A percentile compares a stretch with the other conserved stretches of the same genome.
phyloP scores from a whole-genome alignment of 2,888 invertebrate species.

The Melipona beecheii region DNA sequence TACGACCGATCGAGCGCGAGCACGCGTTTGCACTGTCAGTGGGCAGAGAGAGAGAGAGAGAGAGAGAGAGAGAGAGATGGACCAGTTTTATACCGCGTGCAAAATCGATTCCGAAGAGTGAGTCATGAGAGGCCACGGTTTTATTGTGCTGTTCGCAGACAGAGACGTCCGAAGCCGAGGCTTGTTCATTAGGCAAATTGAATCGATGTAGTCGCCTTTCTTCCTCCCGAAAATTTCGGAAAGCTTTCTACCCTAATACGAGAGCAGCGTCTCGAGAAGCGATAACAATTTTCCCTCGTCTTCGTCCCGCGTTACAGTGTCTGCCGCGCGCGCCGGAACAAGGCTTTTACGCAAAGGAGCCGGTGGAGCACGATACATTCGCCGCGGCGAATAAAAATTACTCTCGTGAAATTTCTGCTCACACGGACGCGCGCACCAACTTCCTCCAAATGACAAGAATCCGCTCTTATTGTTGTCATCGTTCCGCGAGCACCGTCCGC shows the following conservation, averaged over 20 bases:
- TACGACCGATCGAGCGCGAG: neutral
- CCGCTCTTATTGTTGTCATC: neutral
- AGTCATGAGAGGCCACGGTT: conserved; percentile 54
- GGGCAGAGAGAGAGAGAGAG: conserved; percentile 4
- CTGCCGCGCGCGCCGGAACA: neutral
- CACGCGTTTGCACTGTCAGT: neutral
- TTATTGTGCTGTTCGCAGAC: conserved; percentile 54
- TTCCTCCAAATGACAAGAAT: conserved; percentile 31
- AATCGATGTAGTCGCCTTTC: conserved; percentile 55
- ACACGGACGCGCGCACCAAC: neutral
- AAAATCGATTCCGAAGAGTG: conserved; percentile 67
- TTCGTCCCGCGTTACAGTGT: conserved; percentile 46
- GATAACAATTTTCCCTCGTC: conserved; percentile 71
- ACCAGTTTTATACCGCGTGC: conserved; percentile 42
- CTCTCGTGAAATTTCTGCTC: conserved; percentile 51
- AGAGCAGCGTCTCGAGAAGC: conserved; percentile 62
- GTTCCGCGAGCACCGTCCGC: neutral
- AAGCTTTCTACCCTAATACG: conserved; percentile 72
- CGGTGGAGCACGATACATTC: conserved; percentile 21
- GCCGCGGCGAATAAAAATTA: conserved; percentile 65
- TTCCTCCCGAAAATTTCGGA: conserved; percentile 68
- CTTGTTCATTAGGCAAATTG: conserved; percentile 73
- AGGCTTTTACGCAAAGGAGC: neutral
- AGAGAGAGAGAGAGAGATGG: conserved; percentile 1
- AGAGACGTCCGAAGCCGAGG: conserved; percentile 27